Evolutionary conservation across 2,113 vertebrate genomes (phyloP).

Genomic region (Campylomormyrus tamandua): DNA sequence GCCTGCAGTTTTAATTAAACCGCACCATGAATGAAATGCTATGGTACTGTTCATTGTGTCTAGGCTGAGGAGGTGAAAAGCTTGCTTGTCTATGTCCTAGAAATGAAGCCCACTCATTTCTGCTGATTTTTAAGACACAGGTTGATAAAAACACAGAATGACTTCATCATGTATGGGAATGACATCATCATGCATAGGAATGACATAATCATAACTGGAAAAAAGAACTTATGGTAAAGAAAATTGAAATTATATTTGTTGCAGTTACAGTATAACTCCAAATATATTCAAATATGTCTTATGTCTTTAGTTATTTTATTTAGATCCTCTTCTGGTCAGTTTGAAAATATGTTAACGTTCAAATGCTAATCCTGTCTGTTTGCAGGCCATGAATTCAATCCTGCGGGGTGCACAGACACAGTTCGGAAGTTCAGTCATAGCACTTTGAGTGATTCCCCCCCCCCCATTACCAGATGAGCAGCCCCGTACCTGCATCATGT

Average conservation of each 20-base stretch:
- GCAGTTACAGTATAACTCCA: background rate
- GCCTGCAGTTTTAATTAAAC: slow-evolving; percentile 61
- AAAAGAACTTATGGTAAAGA: background rate
- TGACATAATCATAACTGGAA: background rate
- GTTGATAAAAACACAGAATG: background rate
- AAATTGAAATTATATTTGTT: background rate
- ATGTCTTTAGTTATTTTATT: background rate
- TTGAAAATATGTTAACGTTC: background rate
- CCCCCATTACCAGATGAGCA: background rate
- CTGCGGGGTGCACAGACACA: background rate
- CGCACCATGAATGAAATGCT: slow-evolving; percentile 71
- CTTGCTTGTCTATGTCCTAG: slow-evolving; percentile 67
- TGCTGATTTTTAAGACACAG: background rate
- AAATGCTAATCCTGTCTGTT: background rate
- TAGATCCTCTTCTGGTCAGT: background rate
- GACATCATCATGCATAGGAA: background rate
- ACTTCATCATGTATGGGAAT: background rate
- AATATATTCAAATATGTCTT: background rate
- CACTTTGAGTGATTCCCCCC: background rate
- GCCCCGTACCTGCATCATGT: background rate
- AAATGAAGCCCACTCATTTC: slow-evolving; percentile 31
- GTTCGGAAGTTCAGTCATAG: background rate
- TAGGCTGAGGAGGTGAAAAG: slow-evolving; percentile 43
- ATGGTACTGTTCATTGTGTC: slow-evolving; percentile 63
- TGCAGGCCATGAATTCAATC: background rate